A percentile compares a stretch with the other conserved stretches of the same genome.
These are phyloP conservation scores for Peromyscus maniculatus DNA, from an alignment of 2,113 vertebrate genomes.

Conservation along the genomic window DNA sequence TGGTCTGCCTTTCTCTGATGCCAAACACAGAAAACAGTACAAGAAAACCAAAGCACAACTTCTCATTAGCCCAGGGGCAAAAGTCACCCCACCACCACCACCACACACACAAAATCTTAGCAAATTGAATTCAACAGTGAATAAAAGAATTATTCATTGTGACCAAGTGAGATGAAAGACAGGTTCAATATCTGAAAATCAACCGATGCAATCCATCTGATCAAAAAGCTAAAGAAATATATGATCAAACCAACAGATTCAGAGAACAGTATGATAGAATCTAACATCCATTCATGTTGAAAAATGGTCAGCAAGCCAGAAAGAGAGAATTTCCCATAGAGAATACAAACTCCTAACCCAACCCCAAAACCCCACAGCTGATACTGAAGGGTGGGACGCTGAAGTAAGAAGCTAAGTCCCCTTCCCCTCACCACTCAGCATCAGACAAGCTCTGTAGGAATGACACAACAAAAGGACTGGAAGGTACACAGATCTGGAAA, in stretches of 20 bases:
- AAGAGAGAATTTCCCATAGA: neutral
- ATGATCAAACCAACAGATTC: neutral
- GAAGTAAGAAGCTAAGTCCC: neutral
- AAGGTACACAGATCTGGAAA: neutral
- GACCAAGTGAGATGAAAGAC: neutral
- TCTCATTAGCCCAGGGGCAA: neutral
- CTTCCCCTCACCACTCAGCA: neutral
- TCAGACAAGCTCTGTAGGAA: neutral
- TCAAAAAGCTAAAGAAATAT: neutral
- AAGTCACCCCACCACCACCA: neutral
- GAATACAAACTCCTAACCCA: neutral
- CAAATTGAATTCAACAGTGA: neutral
- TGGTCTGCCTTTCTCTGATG: neutral
- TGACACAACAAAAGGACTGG: neutral
- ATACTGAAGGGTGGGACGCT: neutral
- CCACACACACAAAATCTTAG: neutral
- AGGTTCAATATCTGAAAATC: neutral
- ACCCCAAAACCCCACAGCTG: neutral
- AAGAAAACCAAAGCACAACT: neutral
- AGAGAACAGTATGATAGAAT: neutral
- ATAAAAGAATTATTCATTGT: neutral
- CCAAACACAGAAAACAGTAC: neutral
- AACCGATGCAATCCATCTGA: neutral
- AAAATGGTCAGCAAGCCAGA: neutral
- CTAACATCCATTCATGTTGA: neutral